Conservation (phyloP, 2,888 invertebrate species). For the Eretmocerus hayati region DNA sequence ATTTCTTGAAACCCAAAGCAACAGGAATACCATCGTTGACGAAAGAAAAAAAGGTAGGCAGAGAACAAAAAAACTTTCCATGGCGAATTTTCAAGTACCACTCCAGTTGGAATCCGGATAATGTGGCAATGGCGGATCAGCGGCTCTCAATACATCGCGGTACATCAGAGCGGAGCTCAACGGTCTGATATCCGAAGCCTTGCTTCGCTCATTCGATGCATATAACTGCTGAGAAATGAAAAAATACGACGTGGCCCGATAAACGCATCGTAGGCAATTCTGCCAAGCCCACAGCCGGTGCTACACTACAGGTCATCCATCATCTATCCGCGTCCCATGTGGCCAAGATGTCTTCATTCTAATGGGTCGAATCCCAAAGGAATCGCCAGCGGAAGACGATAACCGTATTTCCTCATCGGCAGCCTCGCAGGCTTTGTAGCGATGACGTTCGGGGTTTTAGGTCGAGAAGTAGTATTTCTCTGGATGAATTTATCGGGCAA, state of each 20-base stretch:
- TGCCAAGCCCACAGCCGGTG: not conserved
- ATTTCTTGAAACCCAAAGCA: too few relatives aligned
- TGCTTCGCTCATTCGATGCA: not conserved
- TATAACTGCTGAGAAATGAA: slow-evolving; percentile 21
- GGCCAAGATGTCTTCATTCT: slow-evolving; percentile 2
- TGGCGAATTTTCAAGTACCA: too few relatives aligned
- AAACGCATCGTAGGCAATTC: slow-evolving; percentile 6
- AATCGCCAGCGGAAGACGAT: slow-evolving; percentile 19
- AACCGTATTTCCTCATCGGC: slow-evolving; percentile 23
- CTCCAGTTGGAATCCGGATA: not conserved
- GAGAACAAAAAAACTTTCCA: too few relatives aligned
- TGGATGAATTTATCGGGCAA: slow-evolving; percentile 4
- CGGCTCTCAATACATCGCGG: not conserved
- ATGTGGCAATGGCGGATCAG: not conserved
- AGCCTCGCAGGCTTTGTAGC: not conserved
- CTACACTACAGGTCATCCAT: slow-evolving; percentile 7
- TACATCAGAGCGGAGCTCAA: not conserved
- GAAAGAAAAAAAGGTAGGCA: too few relatives aligned
- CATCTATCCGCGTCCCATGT: slow-evolving; percentile 11
- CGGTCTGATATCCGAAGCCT: not conserved
- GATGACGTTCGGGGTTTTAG: slow-evolving; percentile 14
- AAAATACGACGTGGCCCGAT: slow-evolving; percentile 12
- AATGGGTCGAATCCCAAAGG: slow-evolving; percentile 14
- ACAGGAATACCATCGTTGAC: too few relatives aligned
- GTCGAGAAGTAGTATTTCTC: too few relatives aligned